Conservation (phyloP, 2,113 vertebrate species). For the Sebastes fasciatus region DNA sequence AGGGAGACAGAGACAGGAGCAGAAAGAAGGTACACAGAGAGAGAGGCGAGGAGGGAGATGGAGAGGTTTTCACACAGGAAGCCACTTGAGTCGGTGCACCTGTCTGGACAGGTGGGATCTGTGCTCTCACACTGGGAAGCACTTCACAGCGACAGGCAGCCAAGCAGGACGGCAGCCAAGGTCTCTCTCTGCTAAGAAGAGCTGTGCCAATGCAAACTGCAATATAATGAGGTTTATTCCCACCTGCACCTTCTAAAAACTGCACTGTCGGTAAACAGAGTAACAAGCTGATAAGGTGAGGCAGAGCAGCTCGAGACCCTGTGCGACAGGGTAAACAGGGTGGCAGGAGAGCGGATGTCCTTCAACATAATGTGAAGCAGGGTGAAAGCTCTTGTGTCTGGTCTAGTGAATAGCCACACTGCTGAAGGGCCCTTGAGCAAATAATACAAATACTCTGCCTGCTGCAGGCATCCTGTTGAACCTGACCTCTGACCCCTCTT, state of each 20-base stretch:
- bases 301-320: conserved; percentile 23
- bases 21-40: conserved; percentile 34
- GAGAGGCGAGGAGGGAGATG: conserved; percentile 22
- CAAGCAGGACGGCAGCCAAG: conserved; percentile 72
- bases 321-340: neutral
- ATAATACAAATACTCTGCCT: conserved; percentile 1
- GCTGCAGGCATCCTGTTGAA: conserved; percentile 35
- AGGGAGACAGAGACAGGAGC: conserved; percentile 22
- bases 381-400: conserved; percentile 8
- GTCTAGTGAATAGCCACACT: conserved; percentile 17
- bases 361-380: conserved; percentile 28
- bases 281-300: conserved; percentile 45
- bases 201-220: conserved; percentile 71
- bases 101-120: conserved; percentile 79
- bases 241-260: conserved; percentile 70
- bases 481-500: conserved; percentile 32
- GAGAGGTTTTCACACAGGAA: conserved; percentile 70
- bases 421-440: conserved; percentile 26
- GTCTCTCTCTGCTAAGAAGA: conserved; percentile 55
- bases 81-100: conserved; percentile 71
- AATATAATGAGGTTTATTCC: conserved; percentile 76
- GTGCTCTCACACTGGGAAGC: conserved; percentile 74
- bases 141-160: conserved; percentile 76
- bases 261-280: conserved; percentile 61
- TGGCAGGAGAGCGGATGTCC: conserved; percentile 15